A percentile compares a stretch with the other conserved stretches of the same genome.
These are phyloP conservation scores for Phylloscopus collybita DNA, from an alignment of 2,797 vertebrate genomes.

Conservation along the genomic window DNA sequence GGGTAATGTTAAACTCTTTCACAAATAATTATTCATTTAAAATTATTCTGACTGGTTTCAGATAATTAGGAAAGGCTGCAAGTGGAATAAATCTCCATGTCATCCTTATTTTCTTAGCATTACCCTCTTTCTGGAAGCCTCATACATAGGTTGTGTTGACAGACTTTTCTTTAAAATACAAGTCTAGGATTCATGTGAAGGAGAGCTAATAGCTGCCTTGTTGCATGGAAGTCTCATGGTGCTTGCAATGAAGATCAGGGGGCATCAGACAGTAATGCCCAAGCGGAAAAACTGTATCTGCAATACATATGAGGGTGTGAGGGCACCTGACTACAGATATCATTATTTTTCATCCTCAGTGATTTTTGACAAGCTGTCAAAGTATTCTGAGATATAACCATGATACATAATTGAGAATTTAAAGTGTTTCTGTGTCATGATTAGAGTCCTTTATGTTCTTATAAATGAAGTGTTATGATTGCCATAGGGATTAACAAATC, in stretches of 20 bases:
- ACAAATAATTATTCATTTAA: constrained; percentile 27
- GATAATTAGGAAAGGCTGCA: constrained; percentile 5
- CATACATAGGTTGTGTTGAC: background rate
- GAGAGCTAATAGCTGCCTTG: constrained; percentile 21
- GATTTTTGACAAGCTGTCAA: constrained; percentile 18
- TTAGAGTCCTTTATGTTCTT: background rate
- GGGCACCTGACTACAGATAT: background rate
- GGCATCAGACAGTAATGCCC: background rate
- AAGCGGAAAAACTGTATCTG: constrained; percentile 1
- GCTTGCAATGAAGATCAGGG: constrained; percentile 3
- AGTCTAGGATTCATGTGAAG: constrained; percentile 9
- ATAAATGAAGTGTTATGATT: background rate
- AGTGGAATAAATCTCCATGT: constrained; percentile 45
- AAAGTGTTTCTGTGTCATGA: background rate
- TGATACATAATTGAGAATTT: background rate
- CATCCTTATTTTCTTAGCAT: constrained; percentile 13
- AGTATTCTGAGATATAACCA: background rate
- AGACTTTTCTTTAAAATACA: constrained; percentile 46
- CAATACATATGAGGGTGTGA: background rate
- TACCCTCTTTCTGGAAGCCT: constrained; percentile 41
- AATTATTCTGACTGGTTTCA: constrained; percentile 59
- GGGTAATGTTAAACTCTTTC: background rate
- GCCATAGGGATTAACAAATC: background rate
- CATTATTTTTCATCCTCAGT: background rate
- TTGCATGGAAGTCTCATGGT: background rate